phyloP scores from a whole-genome alignment of 2,888 invertebrate species.

The Ganaspis brasiliensis region DNA sequence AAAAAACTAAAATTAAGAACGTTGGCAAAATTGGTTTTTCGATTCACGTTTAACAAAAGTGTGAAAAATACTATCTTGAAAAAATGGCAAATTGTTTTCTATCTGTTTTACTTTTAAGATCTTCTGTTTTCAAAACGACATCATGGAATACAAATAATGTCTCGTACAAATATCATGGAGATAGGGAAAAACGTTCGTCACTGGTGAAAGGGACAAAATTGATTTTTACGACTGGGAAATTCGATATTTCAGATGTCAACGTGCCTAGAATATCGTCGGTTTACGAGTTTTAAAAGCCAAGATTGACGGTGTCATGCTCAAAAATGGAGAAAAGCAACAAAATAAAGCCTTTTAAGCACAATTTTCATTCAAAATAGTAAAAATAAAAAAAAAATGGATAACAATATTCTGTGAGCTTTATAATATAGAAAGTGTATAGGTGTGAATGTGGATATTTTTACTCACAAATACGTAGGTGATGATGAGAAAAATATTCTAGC shows the following conservation, averaged over 20 bases:
- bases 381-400: neutral
- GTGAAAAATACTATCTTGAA: neutral
- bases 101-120: neutral
- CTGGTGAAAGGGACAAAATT: constrained; percentile 37
- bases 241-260: constrained; percentile 39
- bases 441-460: too few species aligned
- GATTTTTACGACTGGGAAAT: constrained; percentile 26
- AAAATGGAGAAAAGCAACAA: neutral
- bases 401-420: neutral
- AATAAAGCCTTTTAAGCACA: neutral
- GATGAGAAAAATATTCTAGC: too few species aligned
- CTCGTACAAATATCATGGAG: constrained; percentile 18
- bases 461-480: too few species aligned
- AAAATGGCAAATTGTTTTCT: neutral
- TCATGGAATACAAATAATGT: neutral
- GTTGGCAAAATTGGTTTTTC: too few species aligned
- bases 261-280: constrained; percentile 26
- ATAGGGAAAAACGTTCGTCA: constrained; percentile 36
- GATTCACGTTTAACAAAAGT: too few species aligned
- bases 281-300: constrained; percentile 29
- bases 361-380: neutral
- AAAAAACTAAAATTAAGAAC: too few species aligned
- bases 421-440: too few species aligned
- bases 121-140: constrained; percentile 18
- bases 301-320: constrained; percentile 12